Percentiles rank a stretch among this genome's conserved stretches.
Conservation (phyloP, 2,113 vertebrate genomes). For the Heterochromis multidens region DNA sequence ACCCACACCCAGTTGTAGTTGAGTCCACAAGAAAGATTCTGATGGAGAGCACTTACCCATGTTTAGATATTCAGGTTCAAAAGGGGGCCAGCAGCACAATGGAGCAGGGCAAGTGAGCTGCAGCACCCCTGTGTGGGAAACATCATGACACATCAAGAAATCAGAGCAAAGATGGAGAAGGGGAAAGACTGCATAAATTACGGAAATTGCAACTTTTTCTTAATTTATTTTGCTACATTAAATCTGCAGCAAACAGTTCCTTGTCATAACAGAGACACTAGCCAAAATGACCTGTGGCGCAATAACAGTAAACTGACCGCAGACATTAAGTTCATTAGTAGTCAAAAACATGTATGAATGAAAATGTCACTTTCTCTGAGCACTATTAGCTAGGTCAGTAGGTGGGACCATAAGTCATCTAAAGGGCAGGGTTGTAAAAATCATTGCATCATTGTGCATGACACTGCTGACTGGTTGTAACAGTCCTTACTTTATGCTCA, state of each 20-base stretch:
- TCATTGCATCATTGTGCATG: slow-evolving; percentile 35
- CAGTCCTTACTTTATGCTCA: slow-evolving; percentile 42
- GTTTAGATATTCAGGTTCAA: slow-evolving; percentile 73
- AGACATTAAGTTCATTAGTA: not conserved
- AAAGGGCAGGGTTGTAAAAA: slow-evolving; percentile 35
- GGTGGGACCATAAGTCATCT: slow-evolving; percentile 21
- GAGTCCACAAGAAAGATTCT: slow-evolving; percentile 46
- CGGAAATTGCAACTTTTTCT: slow-evolving; percentile 51
- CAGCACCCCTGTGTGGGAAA: slow-evolving; percentile 62
- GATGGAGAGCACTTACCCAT: slow-evolving; percentile 69
- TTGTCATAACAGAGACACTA: slow-evolving; percentile 23
- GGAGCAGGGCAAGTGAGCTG: slow-evolving; percentile 49
- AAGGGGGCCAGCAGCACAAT: slow-evolving; percentile 72
- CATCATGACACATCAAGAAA: slow-evolving; percentile 43
- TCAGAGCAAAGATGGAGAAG: slow-evolving; percentile 56
- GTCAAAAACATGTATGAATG: slow-evolving; percentile 17
- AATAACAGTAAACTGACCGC: slow-evolving; percentile 7
- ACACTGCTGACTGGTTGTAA: slow-evolving; percentile 36
- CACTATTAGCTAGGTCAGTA: slow-evolving; percentile 7
- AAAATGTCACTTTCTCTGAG: not conserved
- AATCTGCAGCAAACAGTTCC: slow-evolving; percentile 54
- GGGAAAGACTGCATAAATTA: slow-evolving; percentile 33
- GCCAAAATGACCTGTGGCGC: slow-evolving; percentile 28
- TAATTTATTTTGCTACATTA: slow-evolving; percentile 25
- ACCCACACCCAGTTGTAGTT: too few species aligned